Percentiles rank a stretch among this genome's conserved stretches.
phyloP scores from a whole-genome alignment of 2,888 invertebrate genomes.

The Liopterus haemorrhoidalis region DNA sequence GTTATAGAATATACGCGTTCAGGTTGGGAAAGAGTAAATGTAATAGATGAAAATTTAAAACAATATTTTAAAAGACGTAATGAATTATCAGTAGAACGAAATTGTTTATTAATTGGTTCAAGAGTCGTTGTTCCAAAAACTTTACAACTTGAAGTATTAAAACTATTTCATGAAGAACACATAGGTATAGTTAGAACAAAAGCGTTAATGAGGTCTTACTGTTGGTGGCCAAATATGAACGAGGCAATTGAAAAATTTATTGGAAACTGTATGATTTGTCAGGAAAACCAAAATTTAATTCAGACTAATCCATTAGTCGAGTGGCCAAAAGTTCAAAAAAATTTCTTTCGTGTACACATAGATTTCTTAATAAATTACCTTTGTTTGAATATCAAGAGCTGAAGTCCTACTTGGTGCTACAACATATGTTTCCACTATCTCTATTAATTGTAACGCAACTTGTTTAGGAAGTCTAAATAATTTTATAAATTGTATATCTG shows the following conservation, averaged over 20 bases:
- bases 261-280: slow-evolving; percentile 25
- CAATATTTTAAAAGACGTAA: slow-evolving; percentile 21
- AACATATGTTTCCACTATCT: no score
- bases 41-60: slow-evolving; percentile 19
- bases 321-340: slow-evolving; percentile 21
- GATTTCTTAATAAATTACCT: no score
- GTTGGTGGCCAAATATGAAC: slow-evolving; percentile 30
- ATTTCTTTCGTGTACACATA: slow-evolving; percentile 25
- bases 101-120: slow-evolving; percentile 25
- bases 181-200: slow-evolving; percentile 28
- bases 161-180: slow-evolving; percentile 29
- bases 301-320: slow-evolving; percentile 20
- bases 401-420: no score
- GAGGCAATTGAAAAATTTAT: slow-evolving; percentile 27
- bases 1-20: slow-evolving; percentile 20
- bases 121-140: slow-evolving; percentile 26
- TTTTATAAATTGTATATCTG: no score
- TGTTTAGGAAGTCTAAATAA: no score
- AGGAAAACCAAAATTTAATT: slow-evolving; percentile 25
- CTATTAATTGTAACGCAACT: no score
- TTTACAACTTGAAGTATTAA: slow-evolving; percentile 18
- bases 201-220: slow-evolving; percentile 27
- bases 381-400: no score
- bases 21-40: slow-evolving; percentile 25
- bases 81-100: slow-evolving; percentile 25